phyloP scores from a whole-genome alignment of 1,140 invertebrate species.

The Orius insidiosus region DNA sequence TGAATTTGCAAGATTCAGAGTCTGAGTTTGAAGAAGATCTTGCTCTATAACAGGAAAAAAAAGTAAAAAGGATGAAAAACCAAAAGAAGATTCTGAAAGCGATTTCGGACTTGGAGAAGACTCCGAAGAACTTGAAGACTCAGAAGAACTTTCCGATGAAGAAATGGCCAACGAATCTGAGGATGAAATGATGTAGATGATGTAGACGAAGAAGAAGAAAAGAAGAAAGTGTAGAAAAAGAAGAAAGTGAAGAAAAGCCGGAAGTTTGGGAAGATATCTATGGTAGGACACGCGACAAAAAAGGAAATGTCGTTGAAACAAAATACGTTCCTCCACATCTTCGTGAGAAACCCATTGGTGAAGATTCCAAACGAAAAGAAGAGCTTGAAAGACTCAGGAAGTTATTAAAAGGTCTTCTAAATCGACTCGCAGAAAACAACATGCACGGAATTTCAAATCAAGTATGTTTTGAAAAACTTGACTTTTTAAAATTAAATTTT shows the following conservation, averaged over 20 bases:
- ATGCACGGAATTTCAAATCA: slow-evolving; percentile 60
- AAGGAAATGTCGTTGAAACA: slow-evolving; percentile 53
- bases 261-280: slow-evolving; percentile 81
- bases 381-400: slow-evolving; percentile 46
- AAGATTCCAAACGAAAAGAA: slow-evolving; percentile 33
- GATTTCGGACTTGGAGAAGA: slow-evolving; percentile 17
- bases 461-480: slow-evolving; percentile 27
- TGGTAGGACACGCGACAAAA: slow-evolving; percentile 60
- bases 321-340: slow-evolving; percentile 74
- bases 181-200: slow-evolving; percentile 19
- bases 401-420: slow-evolving; percentile 73
- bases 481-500: slow-evolving; percentile 3
- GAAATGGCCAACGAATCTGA: too few relatives aligned
- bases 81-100: slow-evolving; percentile 18
- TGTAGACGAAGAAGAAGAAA: slow-evolving; percentile 14
- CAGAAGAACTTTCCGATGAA: background rate
- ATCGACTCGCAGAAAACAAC: slow-evolving; percentile 75
- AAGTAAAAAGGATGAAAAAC: slow-evolving; percentile 13
- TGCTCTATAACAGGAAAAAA: slow-evolving; percentile 28
- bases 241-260: slow-evolving; percentile 20
- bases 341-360: slow-evolving; percentile 30
- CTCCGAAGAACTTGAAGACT: slow-evolving; percentile 2
- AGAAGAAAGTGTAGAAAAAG: too few relatives aligned
- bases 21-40: slow-evolving; percentile 49
- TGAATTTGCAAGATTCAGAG: slow-evolving; percentile 38